Conservation (phyloP, 1,140 invertebrate species). For the Trichonephila inaurata region DNA sequence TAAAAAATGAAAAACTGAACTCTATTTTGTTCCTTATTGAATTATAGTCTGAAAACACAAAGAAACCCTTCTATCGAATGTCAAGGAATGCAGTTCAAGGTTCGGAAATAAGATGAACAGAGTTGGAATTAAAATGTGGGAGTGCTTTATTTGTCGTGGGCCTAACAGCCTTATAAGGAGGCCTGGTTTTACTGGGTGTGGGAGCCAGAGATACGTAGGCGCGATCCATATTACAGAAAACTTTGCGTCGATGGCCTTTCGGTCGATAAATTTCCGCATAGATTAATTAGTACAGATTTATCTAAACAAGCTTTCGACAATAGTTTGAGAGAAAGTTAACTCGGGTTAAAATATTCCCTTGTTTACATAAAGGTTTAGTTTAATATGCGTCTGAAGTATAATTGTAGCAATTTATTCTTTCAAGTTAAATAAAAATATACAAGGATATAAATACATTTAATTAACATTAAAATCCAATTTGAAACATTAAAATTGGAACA, state of each 20-base stretch:
- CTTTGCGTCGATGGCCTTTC: not conserved
- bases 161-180: constrained; percentile 27
- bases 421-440: too few relatives aligned
- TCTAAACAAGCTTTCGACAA: too few relatives aligned
- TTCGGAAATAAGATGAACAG: not conserved
- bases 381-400: too few relatives aligned
- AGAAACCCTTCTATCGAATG: constrained; percentile 7
- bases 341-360: too few relatives aligned
- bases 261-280: not conserved
- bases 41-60: not conserved
- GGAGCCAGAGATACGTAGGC: constrained; percentile 60
- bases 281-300: not conserved
- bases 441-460: too few relatives aligned
- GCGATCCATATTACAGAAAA: constrained; percentile 47
- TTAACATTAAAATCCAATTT: too few relatives aligned
- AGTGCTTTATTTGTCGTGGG: constrained; percentile 60
- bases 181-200: constrained; percentile 28
- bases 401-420: too few relatives aligned
- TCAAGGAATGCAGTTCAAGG: constrained; percentile 41
- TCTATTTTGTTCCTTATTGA: too few relatives aligned
- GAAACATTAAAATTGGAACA: too few relatives aligned
- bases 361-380: too few relatives aligned
- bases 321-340: too few relatives aligned
- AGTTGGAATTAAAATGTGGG: constrained; percentile 68
- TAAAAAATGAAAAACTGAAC: not conserved